phyloP scores from a whole-genome alignment of 2,797 vertebrate species.

The Microhierax caerulescens region DNA sequence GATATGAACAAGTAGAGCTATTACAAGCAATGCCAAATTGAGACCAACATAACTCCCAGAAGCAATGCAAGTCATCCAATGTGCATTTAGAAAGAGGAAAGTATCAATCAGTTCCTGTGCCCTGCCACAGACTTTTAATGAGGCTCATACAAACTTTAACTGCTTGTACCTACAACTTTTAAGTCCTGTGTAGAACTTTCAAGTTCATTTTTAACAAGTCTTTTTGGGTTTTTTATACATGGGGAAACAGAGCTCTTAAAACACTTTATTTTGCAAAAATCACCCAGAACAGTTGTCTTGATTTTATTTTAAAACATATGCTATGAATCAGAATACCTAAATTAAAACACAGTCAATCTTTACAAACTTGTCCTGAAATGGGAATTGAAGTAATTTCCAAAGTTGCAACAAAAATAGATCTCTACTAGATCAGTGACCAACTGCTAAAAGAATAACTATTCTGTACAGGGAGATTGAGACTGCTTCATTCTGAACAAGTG shows the following conservation, averaged over 20 bases:
- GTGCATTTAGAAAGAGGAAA: not conserved
- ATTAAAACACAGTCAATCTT: not conserved
- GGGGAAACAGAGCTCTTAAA: not conserved
- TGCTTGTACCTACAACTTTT: not conserved
- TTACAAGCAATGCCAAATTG: not conserved
- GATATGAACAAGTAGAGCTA: not conserved
- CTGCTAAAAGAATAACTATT: not conserved
- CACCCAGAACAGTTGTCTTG: not conserved
- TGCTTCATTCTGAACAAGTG: not conserved
- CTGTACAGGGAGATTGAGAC: not conserved
- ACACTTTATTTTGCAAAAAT: not conserved
- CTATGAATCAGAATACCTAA: not conserved
- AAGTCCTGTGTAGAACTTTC: not conserved
- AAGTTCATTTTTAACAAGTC: not conserved
- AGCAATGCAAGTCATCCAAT: rapidly evolving
- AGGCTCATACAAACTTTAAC: not conserved
- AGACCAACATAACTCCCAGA: not conserved
- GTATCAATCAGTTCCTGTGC: not conserved
- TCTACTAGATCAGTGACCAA: not conserved
- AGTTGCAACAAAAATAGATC: not conserved
- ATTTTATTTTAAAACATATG: not conserved
- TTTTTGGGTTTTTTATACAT: not conserved
- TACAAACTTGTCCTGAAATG: not conserved
- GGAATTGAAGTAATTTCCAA: not conserved
- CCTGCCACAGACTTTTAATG: not conserved